These are phyloP conservation scores for Bombus turneri DNA, from an alignment of 1,140 invertebrate genomes.

Conservation along the genomic window DNA sequence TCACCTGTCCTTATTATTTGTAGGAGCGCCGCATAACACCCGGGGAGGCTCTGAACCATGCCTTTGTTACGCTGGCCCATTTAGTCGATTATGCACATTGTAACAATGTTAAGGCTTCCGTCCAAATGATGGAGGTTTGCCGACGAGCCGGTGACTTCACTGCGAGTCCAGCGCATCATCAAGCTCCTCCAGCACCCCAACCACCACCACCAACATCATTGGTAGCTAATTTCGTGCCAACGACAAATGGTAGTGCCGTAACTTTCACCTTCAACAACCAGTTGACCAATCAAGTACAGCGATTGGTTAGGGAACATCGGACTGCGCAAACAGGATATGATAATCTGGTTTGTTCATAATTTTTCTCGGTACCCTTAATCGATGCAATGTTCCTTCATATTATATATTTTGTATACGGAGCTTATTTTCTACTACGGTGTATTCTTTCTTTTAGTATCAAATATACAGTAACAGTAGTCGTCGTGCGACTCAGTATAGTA, in stretches of 20 bases:
- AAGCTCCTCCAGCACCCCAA: slow-evolving; percentile 85
- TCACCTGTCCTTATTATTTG: slow-evolving; percentile 27
- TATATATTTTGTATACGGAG: too few relatives aligned
- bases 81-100: slow-evolving; percentile 98
- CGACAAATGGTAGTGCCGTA: slow-evolving; percentile 90
- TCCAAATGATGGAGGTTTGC: slow-evolving; percentile 98
- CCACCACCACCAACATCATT: slow-evolving; percentile 83
- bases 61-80: slow-evolving; percentile 96
- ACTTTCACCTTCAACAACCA: slow-evolving; percentile 94
- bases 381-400: neutral
- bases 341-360: slow-evolving; percentile 82
- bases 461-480: slow-evolving; percentile 90
- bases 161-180: slow-evolving; percentile 83
- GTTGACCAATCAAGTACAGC: slow-evolving; percentile 88
- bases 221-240: slow-evolving; percentile 88
- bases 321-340: slow-evolving; percentile 85
- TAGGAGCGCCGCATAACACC: slow-evolving; percentile 96
- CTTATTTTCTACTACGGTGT: neutral
- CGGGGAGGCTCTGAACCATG: slow-evolving; percentile 96
- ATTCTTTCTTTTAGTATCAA: slow-evolving; percentile 87
- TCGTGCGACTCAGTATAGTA: slow-evolving; percentile 85
- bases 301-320: slow-evolving; percentile 85
- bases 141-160: slow-evolving; percentile 86
- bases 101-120: slow-evolving; percentile 96
- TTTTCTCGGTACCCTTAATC: neutral